These are phyloP conservation scores for Flexamia atlantica DNA, from an alignment of 2,888 invertebrate genomes.

Conservation along the genomic window DNA sequence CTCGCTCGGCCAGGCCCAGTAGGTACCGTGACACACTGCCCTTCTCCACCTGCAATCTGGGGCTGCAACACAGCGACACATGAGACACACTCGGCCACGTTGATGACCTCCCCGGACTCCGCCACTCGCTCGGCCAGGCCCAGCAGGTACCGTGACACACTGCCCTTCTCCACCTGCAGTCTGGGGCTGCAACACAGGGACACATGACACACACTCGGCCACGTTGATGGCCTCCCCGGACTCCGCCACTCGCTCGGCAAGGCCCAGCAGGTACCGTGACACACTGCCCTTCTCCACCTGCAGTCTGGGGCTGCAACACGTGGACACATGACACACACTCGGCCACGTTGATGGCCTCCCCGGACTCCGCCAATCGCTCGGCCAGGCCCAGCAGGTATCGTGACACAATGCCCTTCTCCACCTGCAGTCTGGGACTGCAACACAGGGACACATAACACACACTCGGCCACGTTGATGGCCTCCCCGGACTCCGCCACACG, in stretches of 20 bases:
- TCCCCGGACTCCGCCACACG: too few species aligned
- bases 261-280: conserved; percentile 76
- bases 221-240: too few species aligned
- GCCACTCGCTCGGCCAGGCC: conserved; percentile 76
- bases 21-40: conserved; percentile 72
- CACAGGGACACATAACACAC: conserved; percentile 76
- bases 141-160: conserved; percentile 72
- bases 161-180: conserved; percentile 69
- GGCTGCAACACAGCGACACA: too few species aligned
- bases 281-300: conserved; percentile 73
- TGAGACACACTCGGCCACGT: conserved; percentile 75
- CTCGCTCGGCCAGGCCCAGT: conserved; percentile 74
- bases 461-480: too few species aligned
- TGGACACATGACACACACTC: too few species aligned
- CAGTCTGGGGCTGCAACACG: too few species aligned
- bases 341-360: conserved; percentile 76
- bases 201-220: too few species aligned
- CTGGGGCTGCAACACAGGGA: conserved; percentile 48
- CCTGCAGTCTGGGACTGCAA: conserved; percentile 75
- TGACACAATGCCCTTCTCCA: conserved; percentile 71
- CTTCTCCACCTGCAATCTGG: conserved; percentile 72
- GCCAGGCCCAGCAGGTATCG: conserved; percentile 70
- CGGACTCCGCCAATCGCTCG: conserved; percentile 75
- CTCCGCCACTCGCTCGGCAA: too few species aligned
- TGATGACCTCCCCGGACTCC: conserved; percentile 76